Evolutionary conservation across 1,140 invertebrate genomes (phyloP).

Genomic region (Neotoxoptera formosana): DNA sequence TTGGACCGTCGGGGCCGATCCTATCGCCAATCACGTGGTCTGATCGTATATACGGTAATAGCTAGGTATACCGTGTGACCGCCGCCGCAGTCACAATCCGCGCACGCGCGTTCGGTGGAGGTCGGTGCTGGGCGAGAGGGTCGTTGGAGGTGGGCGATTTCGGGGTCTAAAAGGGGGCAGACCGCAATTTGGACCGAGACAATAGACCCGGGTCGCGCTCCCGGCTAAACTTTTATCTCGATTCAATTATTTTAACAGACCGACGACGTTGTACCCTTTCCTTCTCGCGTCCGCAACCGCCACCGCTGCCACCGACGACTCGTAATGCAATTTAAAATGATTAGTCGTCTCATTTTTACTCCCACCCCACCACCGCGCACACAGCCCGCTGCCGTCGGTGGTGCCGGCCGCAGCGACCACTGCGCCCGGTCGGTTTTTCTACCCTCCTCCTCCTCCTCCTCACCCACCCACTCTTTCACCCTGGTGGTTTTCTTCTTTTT

Average conservation of each 20-base stretch:
- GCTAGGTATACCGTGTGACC: background rate
- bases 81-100: background rate
- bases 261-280: slow-evolving; percentile 49
- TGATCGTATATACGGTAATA: background rate
- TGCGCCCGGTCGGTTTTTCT: background rate
- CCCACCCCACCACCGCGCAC: no score
- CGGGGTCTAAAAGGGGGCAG: slow-evolving; percentile 32
- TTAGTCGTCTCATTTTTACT: slow-evolving; percentile 52
- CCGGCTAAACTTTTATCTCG: slow-evolving; percentile 57
- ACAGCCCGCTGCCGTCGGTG: background rate
- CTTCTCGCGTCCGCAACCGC: background rate
- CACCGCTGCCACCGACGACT: background rate
- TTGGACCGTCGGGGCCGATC: background rate
- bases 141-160: background rate
- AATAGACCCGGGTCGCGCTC: slow-evolving; percentile 43
- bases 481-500: background rate
- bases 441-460: no score
- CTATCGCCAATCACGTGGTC: background rate
- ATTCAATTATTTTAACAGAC: slow-evolving; percentile 58
- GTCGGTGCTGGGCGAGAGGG: background rate
- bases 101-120: background rate
- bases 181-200: slow-evolving; percentile 51
- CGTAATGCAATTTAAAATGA: slow-evolving; percentile 56
- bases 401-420: background rate
- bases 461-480: background rate